phyloP scores from a whole-genome alignment of 53 echinoderm and acorn worm species.

The Pentamera pediparva region DNA sequence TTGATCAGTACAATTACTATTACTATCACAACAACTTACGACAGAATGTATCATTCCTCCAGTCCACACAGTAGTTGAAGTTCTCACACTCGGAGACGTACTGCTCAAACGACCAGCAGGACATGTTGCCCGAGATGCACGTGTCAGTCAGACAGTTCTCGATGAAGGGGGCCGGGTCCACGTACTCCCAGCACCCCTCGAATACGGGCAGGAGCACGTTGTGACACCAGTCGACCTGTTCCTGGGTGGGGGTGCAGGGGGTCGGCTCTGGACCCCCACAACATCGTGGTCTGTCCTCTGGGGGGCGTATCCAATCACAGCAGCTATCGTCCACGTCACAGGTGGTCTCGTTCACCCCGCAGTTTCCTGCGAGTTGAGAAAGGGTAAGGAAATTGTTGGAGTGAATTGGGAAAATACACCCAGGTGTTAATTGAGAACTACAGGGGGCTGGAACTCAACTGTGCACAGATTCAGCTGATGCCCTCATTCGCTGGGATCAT shows the following conservation, averaged over 20 bases:
- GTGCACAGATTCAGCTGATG: no score
- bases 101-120: conserved; percentile 65
- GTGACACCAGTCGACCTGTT: conserved; percentile 44
- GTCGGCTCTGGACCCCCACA: conserved; percentile 35
- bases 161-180: conserved; percentile 44
- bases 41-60: conserved; percentile 75
- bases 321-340: conserved; percentile 58
- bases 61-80: conserved; percentile 76
- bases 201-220: conserved; percentile 55
- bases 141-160: conserved; percentile 53
- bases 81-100: conserved; percentile 38
- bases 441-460: no score
- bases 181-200: conserved; percentile 35
- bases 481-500: no score
- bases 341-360: conserved; percentile 53
- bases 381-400: no score
- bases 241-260: conserved; percentile 30
- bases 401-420: no score
- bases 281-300: conserved; percentile 43
- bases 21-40: conserved; percentile 57
- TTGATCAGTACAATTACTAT: background rate
- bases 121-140: conserved; percentile 39
- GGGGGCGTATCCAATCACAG: conserved; percentile 57
- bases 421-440: no score
- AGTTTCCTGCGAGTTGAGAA: conserved; percentile 47